Percentiles rank a stretch among this genome's conserved stretches.
phyloP scores from a whole-genome alignment of 2,797 vertebrate species.

The Myripristis murdjan region DNA sequence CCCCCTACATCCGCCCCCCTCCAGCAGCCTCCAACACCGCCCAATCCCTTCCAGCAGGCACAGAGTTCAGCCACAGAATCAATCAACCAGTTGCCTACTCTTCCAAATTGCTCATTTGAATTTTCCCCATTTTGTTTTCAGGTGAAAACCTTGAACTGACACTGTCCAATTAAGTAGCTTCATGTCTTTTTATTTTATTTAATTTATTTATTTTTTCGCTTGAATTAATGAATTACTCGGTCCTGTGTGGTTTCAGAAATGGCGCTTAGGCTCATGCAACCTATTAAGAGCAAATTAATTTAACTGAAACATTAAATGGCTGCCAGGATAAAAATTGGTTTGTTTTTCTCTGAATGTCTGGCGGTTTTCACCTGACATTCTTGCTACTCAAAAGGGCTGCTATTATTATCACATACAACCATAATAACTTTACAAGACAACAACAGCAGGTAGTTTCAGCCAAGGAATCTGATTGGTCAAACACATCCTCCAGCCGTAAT shows the following conservation, averaged over 20 bases:
- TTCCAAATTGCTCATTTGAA: conserved; percentile 3
- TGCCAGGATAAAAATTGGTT: too few species aligned
- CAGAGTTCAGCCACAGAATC: conserved; percentile 42
- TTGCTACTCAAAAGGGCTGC: background rate
- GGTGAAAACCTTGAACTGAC: conserved; percentile 3
- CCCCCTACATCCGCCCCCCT: conserved; percentile 16
- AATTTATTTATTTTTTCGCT: background rate
- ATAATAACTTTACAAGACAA: too few species aligned
- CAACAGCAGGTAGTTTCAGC: background rate
- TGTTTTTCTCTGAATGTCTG: too few species aligned
- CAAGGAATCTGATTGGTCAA: background rate
- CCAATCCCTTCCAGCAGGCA: conserved; percentile 31
- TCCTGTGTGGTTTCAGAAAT: background rate
- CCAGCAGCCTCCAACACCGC: background rate
- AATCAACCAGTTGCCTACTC: conserved; percentile 34
- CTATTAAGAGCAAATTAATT: background rate
- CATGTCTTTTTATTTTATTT: too few species aligned
- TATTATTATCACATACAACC: background rate
- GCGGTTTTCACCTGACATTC: too few species aligned
- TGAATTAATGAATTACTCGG: background rate
- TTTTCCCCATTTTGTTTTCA: background rate
- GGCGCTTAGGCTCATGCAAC: background rate
- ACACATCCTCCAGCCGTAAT: background rate
- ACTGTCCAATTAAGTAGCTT: too few species aligned
- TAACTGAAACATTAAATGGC: too few species aligned